phyloP scores from a whole-genome alignment of 2,797 vertebrate genomes.

The Premnoplex brunnescens region DNA sequence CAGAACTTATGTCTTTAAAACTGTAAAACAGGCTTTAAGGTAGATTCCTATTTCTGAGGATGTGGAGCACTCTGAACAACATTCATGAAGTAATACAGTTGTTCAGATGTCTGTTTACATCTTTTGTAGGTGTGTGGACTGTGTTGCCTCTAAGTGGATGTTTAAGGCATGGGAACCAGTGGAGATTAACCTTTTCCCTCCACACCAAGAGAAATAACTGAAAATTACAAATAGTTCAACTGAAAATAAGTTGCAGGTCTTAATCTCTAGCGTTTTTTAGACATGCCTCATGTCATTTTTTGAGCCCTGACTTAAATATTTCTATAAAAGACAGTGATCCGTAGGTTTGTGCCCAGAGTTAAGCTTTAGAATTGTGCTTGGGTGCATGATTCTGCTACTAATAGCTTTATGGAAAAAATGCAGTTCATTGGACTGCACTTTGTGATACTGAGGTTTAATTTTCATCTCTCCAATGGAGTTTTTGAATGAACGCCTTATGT shows the following conservation, averaged over 20 bases:
- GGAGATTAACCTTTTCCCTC: neutral
- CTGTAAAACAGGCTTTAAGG: neutral
- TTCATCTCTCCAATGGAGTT: neutral
- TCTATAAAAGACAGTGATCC: neutral
- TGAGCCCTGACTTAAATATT: neutral
- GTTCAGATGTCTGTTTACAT: neutral
- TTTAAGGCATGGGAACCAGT: neutral
- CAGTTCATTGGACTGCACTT: neutral
- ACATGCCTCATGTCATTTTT: rapidly evolving
- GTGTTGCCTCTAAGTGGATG: neutral
- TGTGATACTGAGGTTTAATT: neutral
- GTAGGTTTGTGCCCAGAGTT: neutral
- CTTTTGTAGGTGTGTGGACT: neutral
- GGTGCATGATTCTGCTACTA: neutral
- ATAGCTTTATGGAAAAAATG: neutral
- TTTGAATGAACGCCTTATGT: neutral
- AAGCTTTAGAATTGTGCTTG: neutral
- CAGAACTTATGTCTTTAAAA: neutral
- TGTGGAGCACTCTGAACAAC: neutral
- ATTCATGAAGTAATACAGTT: neutral
- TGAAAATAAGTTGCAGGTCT: neutral
- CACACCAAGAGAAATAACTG: neutral
- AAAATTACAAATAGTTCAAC: neutral
- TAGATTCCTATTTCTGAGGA: neutral
- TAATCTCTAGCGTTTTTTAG: neutral